Percentiles rank a stretch among this genome's conserved stretches.
Conservation (phyloP, 2,113 vertebrate genomes). For the Boleophthalmus pectinirostris region DNA sequence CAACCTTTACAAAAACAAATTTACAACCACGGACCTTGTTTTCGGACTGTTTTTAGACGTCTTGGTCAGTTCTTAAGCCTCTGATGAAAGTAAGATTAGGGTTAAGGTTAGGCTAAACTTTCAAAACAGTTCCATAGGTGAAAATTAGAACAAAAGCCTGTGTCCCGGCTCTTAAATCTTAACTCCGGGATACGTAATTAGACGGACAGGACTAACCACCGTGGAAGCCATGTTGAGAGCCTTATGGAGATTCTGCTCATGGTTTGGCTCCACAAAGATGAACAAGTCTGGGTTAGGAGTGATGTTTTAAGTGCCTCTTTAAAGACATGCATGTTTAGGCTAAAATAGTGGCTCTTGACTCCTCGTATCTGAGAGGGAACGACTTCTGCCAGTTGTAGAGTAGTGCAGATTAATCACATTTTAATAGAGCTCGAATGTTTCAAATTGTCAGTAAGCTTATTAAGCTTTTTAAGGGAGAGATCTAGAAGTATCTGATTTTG, state of each 20-base stretch:
- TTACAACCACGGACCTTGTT: conserved; percentile 56
- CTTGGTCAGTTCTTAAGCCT: conserved; percentile 38
- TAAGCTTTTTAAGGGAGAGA: too few species aligned
- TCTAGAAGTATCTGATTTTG: too few species aligned
- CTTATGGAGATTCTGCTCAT: conserved; percentile 41
- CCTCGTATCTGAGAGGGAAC: background rate
- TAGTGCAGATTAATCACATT: too few species aligned
- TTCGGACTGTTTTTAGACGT: conserved; percentile 55
- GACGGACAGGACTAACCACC: conserved; percentile 53
- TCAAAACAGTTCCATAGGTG: conserved; percentile 56
- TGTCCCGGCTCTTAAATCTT: conserved; percentile 47
- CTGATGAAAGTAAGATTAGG: conserved; percentile 52
- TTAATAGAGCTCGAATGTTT: too few species aligned
- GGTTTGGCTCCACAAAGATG: conserved; percentile 34
- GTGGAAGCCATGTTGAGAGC: conserved; percentile 32
- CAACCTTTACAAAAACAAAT: conserved; percentile 27
- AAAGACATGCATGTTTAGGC: conserved; percentile 1
- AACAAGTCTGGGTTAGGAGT: conserved; percentile 22
- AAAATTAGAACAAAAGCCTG: conserved; percentile 59
- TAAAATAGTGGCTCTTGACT: background rate
- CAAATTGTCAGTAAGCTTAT: too few species aligned
- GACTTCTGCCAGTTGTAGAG: background rate
- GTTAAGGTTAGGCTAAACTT: conserved; percentile 54
- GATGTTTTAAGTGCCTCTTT: background rate
- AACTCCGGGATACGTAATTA: conserved; percentile 49